Percentiles rank a stretch among this genome's conserved stretches.
phyloP scores from a whole-genome alignment of 2,113 vertebrate genomes.

The Pagrus major region DNA sequence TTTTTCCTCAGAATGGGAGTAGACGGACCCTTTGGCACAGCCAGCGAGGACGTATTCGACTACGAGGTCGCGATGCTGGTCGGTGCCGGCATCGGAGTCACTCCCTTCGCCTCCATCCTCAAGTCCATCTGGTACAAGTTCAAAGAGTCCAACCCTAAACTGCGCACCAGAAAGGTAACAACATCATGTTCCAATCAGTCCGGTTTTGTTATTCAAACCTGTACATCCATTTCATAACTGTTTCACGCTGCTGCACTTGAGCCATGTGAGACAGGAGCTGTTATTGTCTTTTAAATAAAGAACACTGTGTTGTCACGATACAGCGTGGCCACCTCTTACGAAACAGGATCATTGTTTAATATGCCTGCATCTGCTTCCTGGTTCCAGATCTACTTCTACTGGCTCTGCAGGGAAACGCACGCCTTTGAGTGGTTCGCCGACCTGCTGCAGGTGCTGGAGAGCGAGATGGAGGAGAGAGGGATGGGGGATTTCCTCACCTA shows the following conservation, averaged over 20 bases:
- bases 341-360: slow-evolving; percentile 39
- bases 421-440: slow-evolving; percentile 95
- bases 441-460: slow-evolving; percentile 90
- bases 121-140: slow-evolving; percentile 97
- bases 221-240: background rate
- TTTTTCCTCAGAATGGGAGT: slow-evolving; percentile 86
- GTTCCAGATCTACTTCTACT: slow-evolving; percentile 95
- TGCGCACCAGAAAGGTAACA: slow-evolving; percentile 89
- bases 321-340: background rate
- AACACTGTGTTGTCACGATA: slow-evolving; percentile 7
- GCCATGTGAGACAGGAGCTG: background rate
- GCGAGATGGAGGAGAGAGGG: slow-evolving; percentile 90
- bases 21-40: slow-evolving; percentile 94
- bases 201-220: slow-evolving; percentile 10
- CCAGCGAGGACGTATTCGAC: slow-evolving; percentile 93
- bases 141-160: slow-evolving; percentile 86
- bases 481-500: slow-evolving; percentile 91
- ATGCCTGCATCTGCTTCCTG: slow-evolving; percentile 40
- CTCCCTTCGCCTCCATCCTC: slow-evolving; percentile 93
- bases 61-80: slow-evolving; percentile 94
- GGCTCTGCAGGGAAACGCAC: slow-evolving; percentile 92
- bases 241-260: background rate
- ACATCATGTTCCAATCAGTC: background rate
- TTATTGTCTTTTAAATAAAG: slow-evolving; percentile 24
- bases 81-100: slow-evolving; percentile 92